phyloP scores from a whole-genome alignment of 1,140 invertebrate genomes.

The Solenopsis fugax region DNA sequence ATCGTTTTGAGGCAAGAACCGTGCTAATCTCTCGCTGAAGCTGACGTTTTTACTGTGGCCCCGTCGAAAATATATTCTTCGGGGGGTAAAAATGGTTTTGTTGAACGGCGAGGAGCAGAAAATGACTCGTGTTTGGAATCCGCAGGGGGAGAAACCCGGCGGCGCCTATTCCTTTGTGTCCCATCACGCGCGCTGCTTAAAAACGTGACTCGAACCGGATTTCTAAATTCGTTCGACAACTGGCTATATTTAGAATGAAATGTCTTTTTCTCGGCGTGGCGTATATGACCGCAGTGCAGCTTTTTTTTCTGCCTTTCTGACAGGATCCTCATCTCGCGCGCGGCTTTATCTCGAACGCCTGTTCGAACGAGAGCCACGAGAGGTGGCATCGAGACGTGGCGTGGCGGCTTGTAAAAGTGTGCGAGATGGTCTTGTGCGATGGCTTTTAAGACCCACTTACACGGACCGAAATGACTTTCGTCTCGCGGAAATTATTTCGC shows the following conservation, averaged over 20 bases:
- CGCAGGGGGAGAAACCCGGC: not conserved
- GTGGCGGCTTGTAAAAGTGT: conserved; percentile 17
- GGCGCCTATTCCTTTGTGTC: conserved; percentile 59
- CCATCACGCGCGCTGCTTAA: conserved; percentile 35
- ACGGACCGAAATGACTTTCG: conserved; percentile 14
- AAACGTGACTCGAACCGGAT: conserved; percentile 75
- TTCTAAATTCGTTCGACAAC: conserved; percentile 77
- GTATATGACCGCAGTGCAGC: not conserved
- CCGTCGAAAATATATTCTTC: conserved; percentile 16
- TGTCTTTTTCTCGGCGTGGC: conserved; percentile 70
- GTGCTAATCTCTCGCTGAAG: not conserved
- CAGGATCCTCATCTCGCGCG: conserved; percentile 52
- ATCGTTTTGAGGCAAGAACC: not conserved
- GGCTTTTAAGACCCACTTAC: conserved; percentile 23
- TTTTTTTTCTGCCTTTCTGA: conserved; percentile 51
- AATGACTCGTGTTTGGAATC: conserved; percentile 35
- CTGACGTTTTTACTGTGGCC: not conserved
- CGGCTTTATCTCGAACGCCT: conserved; percentile 21
- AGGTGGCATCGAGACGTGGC: not conserved
- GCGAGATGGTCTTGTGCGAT: not conserved
- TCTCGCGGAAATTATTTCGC: not conserved
- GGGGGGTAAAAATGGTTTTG: not conserved
- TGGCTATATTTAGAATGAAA: conserved; percentile 77
- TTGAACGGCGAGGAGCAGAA: conserved; percentile 6
- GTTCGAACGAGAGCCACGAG: not conserved